Evolutionary conservation across 2,113 vertebrate genomes (phyloP).

Genomic region (Amblyornis subalaris): DNA sequence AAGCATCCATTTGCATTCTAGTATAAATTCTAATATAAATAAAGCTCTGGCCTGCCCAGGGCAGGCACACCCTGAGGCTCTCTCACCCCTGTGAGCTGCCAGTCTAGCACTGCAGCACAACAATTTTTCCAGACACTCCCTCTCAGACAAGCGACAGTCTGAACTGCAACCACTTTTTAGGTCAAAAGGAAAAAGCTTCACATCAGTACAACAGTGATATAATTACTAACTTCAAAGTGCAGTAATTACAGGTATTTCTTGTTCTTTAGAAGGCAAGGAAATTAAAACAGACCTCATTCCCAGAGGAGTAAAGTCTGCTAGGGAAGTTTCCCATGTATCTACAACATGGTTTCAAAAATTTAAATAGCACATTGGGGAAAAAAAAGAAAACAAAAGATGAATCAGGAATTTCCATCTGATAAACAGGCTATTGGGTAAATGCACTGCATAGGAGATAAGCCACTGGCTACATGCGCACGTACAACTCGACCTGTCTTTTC

Average conservation of each 20-base stretch:
- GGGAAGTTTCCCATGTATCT: background rate
- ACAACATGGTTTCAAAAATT: background rate
- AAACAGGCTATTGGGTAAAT: background rate
- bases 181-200: background rate
- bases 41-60: background rate
- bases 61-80: background rate
- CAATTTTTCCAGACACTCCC: background rate
- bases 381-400: background rate
- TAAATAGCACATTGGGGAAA: background rate
- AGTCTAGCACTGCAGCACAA: background rate
- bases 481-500: background rate
- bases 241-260: slow-evolving; percentile 9
- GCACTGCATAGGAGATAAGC: background rate
- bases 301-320: background rate
- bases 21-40: background rate
- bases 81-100: background rate
- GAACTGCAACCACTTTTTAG: background rate
- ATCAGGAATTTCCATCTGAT: background rate
- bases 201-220: background rate
- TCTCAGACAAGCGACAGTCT: background rate
- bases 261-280: background rate
- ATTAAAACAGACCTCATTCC: background rate
- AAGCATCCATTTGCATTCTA: background rate
- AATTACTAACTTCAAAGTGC: background rate
- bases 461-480: background rate